Evolutionary conservation across 1,140 invertebrate species (phyloP).

Genomic region (Physella acuta): DNA sequence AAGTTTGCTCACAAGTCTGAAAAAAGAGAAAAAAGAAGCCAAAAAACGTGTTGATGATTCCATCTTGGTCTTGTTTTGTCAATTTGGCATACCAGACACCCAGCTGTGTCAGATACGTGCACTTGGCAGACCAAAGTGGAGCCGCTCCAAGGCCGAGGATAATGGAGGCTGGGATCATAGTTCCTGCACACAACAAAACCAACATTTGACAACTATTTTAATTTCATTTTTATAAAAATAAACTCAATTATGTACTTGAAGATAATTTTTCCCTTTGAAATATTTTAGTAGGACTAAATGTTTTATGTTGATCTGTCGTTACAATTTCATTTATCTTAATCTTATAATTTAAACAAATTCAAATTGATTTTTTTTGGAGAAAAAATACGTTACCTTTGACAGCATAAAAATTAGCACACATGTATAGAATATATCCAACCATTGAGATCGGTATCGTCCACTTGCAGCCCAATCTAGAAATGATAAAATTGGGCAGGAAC

Average conservation of each 20-base stretch:
- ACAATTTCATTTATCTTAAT: too few species aligned
- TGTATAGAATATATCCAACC: constrained; percentile 90
- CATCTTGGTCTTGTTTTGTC: constrained; percentile 73
- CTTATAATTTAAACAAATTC: too few species aligned
- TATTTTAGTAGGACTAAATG: too few species aligned
- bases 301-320: too few species aligned
- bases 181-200: constrained; percentile 65
- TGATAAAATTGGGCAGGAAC: constrained; percentile 72
- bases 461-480: constrained; percentile 81
- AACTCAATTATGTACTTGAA: too few species aligned
- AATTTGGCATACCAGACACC: constrained; percentile 71
- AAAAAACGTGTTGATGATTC: constrained; percentile 91
- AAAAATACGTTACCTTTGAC: constrained; percentile 20
- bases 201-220: too few species aligned
- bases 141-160: constrained; percentile 85
- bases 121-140: constrained; percentile 95
- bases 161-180: constrained; percentile 86
- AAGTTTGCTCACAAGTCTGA: constrained; percentile 75
- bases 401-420: constrained; percentile 86
- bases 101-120: constrained; percentile 90
- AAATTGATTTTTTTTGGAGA: neutral
- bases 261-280: too few species aligned
- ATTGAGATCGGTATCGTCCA: constrained; percentile 92
- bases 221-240: too few species aligned
- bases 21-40: constrained; percentile 97